Evolutionary conservation across 2,113 vertebrate genomes (phyloP).

Genomic region (Melanostigma gelatinosum): DNA sequence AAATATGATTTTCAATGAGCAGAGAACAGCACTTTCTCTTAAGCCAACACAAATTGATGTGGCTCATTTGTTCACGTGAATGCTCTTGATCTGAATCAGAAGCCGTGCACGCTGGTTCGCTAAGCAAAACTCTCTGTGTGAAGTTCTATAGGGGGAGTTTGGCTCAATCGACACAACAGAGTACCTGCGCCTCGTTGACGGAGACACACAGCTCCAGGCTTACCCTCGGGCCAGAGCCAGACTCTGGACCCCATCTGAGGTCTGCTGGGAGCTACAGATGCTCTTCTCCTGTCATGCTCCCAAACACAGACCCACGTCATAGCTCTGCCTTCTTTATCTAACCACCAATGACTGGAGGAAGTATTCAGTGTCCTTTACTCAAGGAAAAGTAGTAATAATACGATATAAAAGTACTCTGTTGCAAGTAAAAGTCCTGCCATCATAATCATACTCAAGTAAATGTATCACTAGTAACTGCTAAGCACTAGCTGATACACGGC

Average conservation of each 20-base stretch:
- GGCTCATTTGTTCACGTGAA: conserved; percentile 39
- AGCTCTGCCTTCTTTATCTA: conserved; percentile 5
- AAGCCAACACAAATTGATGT: conserved; percentile 35
- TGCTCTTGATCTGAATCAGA: conserved; percentile 47
- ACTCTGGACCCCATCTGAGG: conserved; percentile 37
- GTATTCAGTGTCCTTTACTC: not conserved
- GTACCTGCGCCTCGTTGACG: conserved; percentile 31
- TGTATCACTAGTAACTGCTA: too few species aligned
- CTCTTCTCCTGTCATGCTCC: conserved; percentile 27
- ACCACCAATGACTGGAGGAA: not conserved
- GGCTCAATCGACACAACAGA: conserved; percentile 49
- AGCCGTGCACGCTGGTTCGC: conserved; percentile 1
- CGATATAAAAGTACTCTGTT: not conserved
- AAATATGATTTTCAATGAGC: not conserved
- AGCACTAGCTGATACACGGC: not conserved
- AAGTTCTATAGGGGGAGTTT: conserved; percentile 38
- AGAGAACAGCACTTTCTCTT: conserved; percentile 19
- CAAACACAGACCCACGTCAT: conserved; percentile 40
- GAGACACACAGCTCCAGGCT: conserved; percentile 60
- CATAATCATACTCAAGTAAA: not conserved
- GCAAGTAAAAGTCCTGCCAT: not conserved
- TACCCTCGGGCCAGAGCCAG: conserved; percentile 56
- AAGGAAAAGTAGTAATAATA: not conserved
- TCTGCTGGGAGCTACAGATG: conserved; percentile 44
- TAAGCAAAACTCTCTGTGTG: conserved; percentile 31